A percentile compares a stretch with the other conserved stretches of the same genome.
phyloP scores from a whole-genome alignment of 1,140 invertebrate genomes.

The Brachionus asplanchnoidis region DNA sequence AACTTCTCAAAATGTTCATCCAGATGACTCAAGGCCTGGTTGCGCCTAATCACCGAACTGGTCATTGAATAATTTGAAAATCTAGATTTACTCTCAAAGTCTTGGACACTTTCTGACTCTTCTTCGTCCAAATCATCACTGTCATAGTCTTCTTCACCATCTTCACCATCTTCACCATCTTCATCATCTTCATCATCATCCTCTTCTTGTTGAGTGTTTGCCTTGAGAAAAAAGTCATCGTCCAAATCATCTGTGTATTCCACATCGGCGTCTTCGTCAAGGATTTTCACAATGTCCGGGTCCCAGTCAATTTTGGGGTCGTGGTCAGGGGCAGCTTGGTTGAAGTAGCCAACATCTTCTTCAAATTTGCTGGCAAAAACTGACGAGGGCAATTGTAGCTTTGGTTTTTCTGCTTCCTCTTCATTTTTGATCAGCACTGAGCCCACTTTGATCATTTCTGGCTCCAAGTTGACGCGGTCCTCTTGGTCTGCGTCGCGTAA shows the following conservation, averaged over 20 bases:
- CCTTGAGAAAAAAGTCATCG: slow-evolving; percentile 81
- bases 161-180: slow-evolving; percentile 43
- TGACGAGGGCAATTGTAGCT: slow-evolving; percentile 73
- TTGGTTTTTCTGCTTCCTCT: slow-evolving; percentile 23
- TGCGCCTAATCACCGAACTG: slow-evolving; percentile 79
- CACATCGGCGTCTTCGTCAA: slow-evolving; percentile 85
- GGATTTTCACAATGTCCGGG: slow-evolving; percentile 82
- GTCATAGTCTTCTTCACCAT: neutral
- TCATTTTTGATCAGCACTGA: slow-evolving; percentile 16
- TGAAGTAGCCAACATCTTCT: slow-evolving; percentile 79
- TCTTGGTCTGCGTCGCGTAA: slow-evolving; percentile 62
- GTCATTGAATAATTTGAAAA: slow-evolving; percentile 92
- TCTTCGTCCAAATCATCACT: slow-evolving; percentile 35
- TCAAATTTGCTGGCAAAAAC: slow-evolving; percentile 83
- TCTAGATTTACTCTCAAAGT: slow-evolving; percentile 68
- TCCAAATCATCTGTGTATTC: slow-evolving; percentile 78
- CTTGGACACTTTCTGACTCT: neutral
- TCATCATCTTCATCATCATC: slow-evolving; percentile 51
- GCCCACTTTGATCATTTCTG: neutral
- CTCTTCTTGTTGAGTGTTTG: slow-evolving; percentile 49
- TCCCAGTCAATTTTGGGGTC: slow-evolving; percentile 76
- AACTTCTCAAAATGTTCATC: slow-evolving; percentile 89
- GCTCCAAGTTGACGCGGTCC: neutral
- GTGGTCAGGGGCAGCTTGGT: slow-evolving; percentile 72
- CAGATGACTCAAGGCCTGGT: slow-evolving; percentile 72